These are phyloP conservation scores for Allacma fusca DNA, from an alignment of 2,888 invertebrate genomes.

Conservation along the genomic window DNA sequence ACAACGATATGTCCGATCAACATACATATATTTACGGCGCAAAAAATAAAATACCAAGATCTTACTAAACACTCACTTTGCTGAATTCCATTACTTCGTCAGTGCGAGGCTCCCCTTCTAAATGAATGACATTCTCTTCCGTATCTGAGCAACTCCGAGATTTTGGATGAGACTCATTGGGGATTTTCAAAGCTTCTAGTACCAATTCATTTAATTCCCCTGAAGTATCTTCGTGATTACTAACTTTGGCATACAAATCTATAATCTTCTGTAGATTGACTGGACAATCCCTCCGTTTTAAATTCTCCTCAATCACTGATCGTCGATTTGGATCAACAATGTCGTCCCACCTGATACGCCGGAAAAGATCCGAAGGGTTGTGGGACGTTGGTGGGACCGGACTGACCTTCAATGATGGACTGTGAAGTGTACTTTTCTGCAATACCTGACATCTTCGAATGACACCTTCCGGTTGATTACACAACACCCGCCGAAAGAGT, in stretches of 20 bases:
- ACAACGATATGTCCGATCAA: too few species aligned
- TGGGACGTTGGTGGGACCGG: background rate
- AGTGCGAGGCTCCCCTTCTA: slow-evolving; percentile 65
- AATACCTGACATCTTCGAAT: background rate
- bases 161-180: slow-evolving; percentile 78
- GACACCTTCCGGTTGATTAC: too few species aligned
- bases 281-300: slow-evolving; percentile 73
- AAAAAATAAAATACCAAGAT: too few species aligned
- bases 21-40: too few species aligned
- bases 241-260: slow-evolving; percentile 65
- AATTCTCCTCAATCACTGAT: slow-evolving; percentile 72
- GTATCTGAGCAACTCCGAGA: slow-evolving; percentile 69
- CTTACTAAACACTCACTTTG: slow-evolving; percentile 46
- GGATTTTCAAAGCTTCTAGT: slow-evolving; percentile 73
- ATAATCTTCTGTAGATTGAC: slow-evolving; percentile 64
- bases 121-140: slow-evolving; percentile 70
- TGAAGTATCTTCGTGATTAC: slow-evolving; percentile 42
- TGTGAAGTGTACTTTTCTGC: background rate
- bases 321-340: slow-evolving; percentile 71
- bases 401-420: background rate
- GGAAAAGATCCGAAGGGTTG: background rate
- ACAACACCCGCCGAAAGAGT: too few species aligned
- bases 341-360: slow-evolving; percentile 70
- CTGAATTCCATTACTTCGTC: slow-evolving; percentile 48
- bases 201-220: slow-evolving; percentile 65